Percentiles rank a stretch among this genome's conserved stretches.
These are phyloP conservation scores for Ptilodon capucinus DNA, from an alignment of 2,888 invertebrate genomes.

Conservation along the genomic window DNA sequence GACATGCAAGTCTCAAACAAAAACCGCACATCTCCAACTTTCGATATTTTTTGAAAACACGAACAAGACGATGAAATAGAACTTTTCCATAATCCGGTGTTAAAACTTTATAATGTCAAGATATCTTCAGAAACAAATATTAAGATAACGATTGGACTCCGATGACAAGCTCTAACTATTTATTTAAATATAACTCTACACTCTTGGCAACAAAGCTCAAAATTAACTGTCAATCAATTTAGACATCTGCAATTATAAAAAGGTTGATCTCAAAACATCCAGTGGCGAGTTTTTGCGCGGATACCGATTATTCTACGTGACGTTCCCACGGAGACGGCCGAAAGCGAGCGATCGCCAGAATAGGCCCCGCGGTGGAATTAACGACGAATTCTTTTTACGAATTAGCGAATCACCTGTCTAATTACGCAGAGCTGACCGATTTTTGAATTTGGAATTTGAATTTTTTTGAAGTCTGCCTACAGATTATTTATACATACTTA, in stretches of 20 bases:
- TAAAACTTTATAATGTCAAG: background rate
- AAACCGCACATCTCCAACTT: too few relatives aligned
- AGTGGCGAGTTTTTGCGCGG: constrained; percentile 65
- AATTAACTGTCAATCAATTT: constrained; percentile 41
- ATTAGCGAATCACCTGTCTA: constrained; percentile 82
- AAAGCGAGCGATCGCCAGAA: constrained; percentile 44
- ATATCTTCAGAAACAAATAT: background rate
- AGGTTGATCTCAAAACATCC: constrained; percentile 52
- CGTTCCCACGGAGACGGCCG: constrained; percentile 72
- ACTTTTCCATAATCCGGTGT: constrained; percentile 3
- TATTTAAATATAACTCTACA: constrained; percentile 23
- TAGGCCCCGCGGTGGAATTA: constrained; percentile 56
- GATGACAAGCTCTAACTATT: background rate
- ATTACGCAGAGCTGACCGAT: constrained; percentile 61
- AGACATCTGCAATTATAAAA: constrained; percentile 45
- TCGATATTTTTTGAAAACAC: background rate
- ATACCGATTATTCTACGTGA: constrained; percentile 78
- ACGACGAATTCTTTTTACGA: constrained; percentile 71
- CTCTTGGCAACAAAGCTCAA: constrained; percentile 28
- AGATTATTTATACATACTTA: too few relatives aligned
- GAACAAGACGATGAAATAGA: too few relatives aligned
- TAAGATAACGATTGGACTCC: background rate
- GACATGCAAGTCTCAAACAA: too few relatives aligned
- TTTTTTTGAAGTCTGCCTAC: constrained; percentile 14
- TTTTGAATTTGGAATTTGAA: constrained; percentile 53